phyloP scores from a whole-genome alignment of 2,797 vertebrate species.

The Morus bassanus region DNA sequence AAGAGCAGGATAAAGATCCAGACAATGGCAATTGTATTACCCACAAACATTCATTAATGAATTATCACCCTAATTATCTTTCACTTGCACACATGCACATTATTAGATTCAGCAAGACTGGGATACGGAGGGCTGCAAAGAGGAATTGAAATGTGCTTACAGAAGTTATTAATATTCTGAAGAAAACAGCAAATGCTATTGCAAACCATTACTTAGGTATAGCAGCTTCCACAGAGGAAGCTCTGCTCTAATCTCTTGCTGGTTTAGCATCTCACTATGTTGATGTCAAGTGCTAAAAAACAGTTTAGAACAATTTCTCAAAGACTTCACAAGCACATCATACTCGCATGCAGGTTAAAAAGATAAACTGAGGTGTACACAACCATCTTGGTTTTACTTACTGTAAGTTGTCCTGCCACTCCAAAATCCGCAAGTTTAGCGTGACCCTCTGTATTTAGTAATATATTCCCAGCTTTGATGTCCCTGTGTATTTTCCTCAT shows the following conservation, averaged over 20 bases:
- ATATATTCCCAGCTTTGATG: slow-evolving; percentile 96
- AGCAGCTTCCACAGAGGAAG: not conserved
- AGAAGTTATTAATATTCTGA: not conserved
- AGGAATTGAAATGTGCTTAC: not conserved
- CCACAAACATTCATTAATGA: not conserved
- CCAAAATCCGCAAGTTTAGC: slow-evolving; percentile 97
- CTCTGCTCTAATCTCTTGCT: not conserved
- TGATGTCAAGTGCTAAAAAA: not conserved
- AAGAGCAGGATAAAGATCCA: not conserved
- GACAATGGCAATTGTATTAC: not conserved
- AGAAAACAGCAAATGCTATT: not conserved
- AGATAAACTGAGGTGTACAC: not conserved
- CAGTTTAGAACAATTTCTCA: not conserved
- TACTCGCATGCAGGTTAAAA: rapidly evolving
- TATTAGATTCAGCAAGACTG: not conserved
- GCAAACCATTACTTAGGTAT: not conserved
- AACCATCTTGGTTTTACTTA: slow-evolving; percentile 69
- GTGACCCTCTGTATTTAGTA: slow-evolving; percentile 91
- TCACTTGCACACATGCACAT: rapidly evolving
- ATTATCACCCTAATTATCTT: not conserved
- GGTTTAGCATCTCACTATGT: not conserved
- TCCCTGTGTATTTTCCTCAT: slow-evolving; percentile 98
- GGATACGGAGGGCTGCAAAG: not conserved
- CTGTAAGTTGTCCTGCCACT: slow-evolving; percentile 94
- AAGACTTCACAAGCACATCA: not conserved